These are phyloP conservation scores for Macropis europaea DNA, from an alignment of 2,888 invertebrate species.

Conservation along the genomic window DNA sequence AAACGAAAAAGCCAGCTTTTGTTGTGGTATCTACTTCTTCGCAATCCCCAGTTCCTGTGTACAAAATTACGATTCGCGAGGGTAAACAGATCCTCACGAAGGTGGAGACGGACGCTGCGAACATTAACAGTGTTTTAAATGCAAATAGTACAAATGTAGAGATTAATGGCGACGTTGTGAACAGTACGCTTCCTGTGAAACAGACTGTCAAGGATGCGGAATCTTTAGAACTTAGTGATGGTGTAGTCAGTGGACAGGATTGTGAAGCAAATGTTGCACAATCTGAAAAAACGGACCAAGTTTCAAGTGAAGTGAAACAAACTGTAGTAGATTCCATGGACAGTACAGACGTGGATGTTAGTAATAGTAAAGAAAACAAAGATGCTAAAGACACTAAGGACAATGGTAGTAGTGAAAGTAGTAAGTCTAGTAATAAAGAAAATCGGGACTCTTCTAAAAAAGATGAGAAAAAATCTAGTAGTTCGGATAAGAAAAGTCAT, in stretches of 20 bases:
- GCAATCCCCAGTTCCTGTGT: slow-evolving; percentile 75
- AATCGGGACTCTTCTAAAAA: slow-evolving; percentile 80
- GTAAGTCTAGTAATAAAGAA: slow-evolving; percentile 81
- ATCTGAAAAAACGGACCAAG: slow-evolving; percentile 55
- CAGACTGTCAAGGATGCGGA: slow-evolving; percentile 69
- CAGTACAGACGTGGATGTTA: slow-evolving; percentile 50
- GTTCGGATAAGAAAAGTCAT: slow-evolving; percentile 76
- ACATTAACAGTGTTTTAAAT: slow-evolving; percentile 70
- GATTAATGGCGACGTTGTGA: slow-evolving; percentile 64
- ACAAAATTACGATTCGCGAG: slow-evolving; percentile 87
- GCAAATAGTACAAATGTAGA: slow-evolving; percentile 60
- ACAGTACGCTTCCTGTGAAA: slow-evolving; percentile 52
- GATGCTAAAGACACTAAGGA: slow-evolving; percentile 66
- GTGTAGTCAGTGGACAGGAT: slow-evolving; percentile 56
- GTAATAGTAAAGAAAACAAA: slow-evolving; percentile 58
- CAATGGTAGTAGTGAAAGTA: slow-evolving; percentile 75
- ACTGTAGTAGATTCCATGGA: slow-evolving; percentile 69
- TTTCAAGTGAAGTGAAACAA: slow-evolving; percentile 69
- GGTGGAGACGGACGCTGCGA: slow-evolving; percentile 79
- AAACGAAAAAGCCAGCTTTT: slow-evolving; percentile 65
- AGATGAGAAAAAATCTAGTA: slow-evolving; percentile 78
- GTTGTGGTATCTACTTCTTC: slow-evolving; percentile 70
- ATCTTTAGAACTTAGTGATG: slow-evolving; percentile 52
- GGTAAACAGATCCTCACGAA: slow-evolving; percentile 87
- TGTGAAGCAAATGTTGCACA: slow-evolving; percentile 45